Evolutionary conservation across 2,113 vertebrate species (phyloP), one percentile per base, ranked within the genome.

Genomic region (Onychorhynchus coronatus): DNA sequence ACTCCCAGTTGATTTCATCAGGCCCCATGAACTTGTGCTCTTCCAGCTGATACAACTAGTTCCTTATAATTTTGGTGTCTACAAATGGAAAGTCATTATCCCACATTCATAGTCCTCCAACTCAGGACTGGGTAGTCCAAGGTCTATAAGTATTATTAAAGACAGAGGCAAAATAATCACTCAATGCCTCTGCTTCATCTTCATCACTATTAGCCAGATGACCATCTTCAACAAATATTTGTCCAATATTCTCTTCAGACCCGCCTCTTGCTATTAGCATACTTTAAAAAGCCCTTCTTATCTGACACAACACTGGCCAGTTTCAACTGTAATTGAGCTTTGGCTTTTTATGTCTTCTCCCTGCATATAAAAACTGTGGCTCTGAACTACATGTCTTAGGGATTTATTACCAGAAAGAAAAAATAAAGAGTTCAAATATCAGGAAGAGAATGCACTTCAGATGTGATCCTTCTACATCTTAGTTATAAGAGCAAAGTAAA

Each of bases 251-350:
- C 47, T 44, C 35, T 39, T 39, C n/a, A 68, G 22, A 25, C 2
- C 2, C 12, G 3, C 2, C 20, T 62, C 13, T 56, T 63, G 20
- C 14, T 31, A 39, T 16, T 22, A n/a, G 2, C 3, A 10, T 9
- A 9, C 13, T 62, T 68, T 24, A 18, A n/a, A 75, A 87, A 70
- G 11, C 7, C 6, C 8, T 33, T 46, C 15, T 14, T 25, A 10
- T 33, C n/a, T 37, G 22, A 65, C 25, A 63, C 21, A 75, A 13
- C 7, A 37, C 19, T 28, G 47, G 23, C 19, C 27, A 49, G 5
- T 37, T 81, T 49, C 61, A 86, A 11, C 13, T 24, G 11, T 30
- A 33, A 25, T 1, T 62, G 8, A 55, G 8, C 35, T 72, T 50
- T 82, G 35, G 5, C 8, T 53, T 62, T 72, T 55, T 12, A 2